Base-by-base conservation (phyloP, 2,888 invertebrate species). In the Tetranychus truncatus region DNA sequence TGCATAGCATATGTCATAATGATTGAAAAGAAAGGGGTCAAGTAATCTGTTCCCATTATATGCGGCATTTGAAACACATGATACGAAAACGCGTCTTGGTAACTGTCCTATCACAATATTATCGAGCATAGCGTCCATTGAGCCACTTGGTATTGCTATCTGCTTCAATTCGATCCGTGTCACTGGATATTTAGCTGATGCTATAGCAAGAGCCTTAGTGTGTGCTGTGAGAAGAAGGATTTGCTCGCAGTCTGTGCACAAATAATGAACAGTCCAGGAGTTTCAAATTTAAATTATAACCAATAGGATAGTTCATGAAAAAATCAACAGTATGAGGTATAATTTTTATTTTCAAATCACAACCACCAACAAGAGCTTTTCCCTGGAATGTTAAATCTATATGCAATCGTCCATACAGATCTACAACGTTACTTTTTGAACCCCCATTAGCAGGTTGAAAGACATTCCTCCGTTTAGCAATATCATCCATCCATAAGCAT, bases 71-170 rank as follows among this genome's bases (percentile, higher is more conserved):
- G 77, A 46, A 0, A 80, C 78, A 71, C 81, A 80, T 6, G 79
- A 80, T 11, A 82, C 34, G 21, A 81, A 78, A 18, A 81, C 76
- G 66, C 80, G 77, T 75, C 79, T 79, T 1, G 82, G 82, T 18
- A 81, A 73, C 74, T 79, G 79, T 0, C 80, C 80, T 1, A 79
- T 65, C 75, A 81, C 81, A 15, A 81, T 67, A 74, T 82, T 81
- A 73, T 82, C 81, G 71, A 81, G 76, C 0, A 79, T 77, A 75
- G 80, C 79, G 18, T 78, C 78, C 66, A 78, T 79, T 21, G 79
- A 78, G 9, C 78, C 78, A 79, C 74, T 77, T 34, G 8, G 80
- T 34, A 81, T 77, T 0, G 79, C 78, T 44, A 78, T 78, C 3
- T 75, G 76, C 76, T 78, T 78, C 1, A 79, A 73, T 78, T 79